Evolutionary conservation across 2,797 vertebrate genomes (phyloP).

Genomic region (Menidia menidia): DNA sequence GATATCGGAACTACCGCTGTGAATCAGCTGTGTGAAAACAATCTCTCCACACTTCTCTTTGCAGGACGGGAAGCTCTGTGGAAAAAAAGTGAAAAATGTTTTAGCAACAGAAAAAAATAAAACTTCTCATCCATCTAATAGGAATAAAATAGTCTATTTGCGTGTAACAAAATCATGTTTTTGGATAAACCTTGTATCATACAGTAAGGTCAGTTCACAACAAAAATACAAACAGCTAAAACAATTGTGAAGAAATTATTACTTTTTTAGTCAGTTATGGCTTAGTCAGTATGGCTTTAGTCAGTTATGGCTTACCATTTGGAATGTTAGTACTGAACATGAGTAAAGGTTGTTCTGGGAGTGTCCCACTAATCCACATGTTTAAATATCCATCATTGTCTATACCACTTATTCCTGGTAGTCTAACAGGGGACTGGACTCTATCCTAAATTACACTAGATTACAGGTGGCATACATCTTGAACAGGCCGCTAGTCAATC

Average conservation of each 20-base stretch:
- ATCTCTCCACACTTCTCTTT: constrained; percentile 47
- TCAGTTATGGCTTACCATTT: neutral
- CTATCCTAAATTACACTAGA: no score
- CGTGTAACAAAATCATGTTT: constrained; percentile 7
- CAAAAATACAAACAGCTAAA: neutral
- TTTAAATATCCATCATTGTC: no score
- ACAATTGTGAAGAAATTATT: neutral
- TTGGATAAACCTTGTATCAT: neutral
- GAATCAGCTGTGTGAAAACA: constrained; percentile 50
- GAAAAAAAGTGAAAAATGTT: constrained; percentile 15
- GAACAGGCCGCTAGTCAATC: no score
- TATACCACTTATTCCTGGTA: no score
- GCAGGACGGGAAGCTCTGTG: constrained; percentile 30
- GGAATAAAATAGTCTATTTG: constrained; percentile 6
- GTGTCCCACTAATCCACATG: no score
- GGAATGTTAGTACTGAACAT: no score
- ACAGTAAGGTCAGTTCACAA: constrained; percentile 1
- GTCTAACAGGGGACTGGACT: no score
- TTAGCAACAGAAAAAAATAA: constrained; percentile 8
- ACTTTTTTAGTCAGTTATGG: neutral
- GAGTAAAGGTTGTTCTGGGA: no score
- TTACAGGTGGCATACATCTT: no score
- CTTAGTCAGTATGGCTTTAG: neutral
- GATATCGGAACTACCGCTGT: constrained; percentile 25
- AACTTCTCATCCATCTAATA: neutral